phyloP scores from a whole-genome alignment of 1,140 invertebrate genomes.

The Trachymyrmex cornetzi region DNA sequence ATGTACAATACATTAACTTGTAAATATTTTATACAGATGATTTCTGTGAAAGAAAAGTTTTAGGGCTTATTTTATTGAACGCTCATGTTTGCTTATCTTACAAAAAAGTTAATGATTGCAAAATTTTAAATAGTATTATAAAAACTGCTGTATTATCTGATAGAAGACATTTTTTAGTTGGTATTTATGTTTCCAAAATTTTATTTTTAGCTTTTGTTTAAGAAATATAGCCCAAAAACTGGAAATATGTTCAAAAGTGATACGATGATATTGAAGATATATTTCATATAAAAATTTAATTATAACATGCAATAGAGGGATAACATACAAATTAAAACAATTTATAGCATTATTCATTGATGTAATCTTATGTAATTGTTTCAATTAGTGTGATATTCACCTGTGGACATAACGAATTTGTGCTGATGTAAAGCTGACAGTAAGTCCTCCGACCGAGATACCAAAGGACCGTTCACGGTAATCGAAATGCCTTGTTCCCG shows the following conservation, averaged over 20 bases:
- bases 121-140: too few relatives aligned
- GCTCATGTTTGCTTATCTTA: too few relatives aligned
- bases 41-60: too few relatives aligned
- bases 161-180: too few relatives aligned
- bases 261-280: too few relatives aligned
- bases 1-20: too few relatives aligned
- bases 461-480: constrained; percentile 69
- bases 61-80: too few relatives aligned
- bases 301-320: background rate
- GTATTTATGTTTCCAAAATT: background rate
- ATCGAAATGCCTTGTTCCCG: constrained; percentile 82
- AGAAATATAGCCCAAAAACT: background rate
- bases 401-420: constrained; percentile 47
- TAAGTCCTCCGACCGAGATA: constrained; percentile 44
- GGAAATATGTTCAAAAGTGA: too few relatives aligned
- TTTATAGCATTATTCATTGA: background rate
- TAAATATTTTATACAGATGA: too few relatives aligned
- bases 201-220: background rate
- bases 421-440: constrained; percentile 33
- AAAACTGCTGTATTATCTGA: too few relatives aligned
- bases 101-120: too few relatives aligned
- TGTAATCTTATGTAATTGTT: background rate
- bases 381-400: background rate
- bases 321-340: background rate
- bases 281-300: background rate